phyloP scores from a whole-genome alignment of 1,140 invertebrate species.

The Pinna nobilis region DNA sequence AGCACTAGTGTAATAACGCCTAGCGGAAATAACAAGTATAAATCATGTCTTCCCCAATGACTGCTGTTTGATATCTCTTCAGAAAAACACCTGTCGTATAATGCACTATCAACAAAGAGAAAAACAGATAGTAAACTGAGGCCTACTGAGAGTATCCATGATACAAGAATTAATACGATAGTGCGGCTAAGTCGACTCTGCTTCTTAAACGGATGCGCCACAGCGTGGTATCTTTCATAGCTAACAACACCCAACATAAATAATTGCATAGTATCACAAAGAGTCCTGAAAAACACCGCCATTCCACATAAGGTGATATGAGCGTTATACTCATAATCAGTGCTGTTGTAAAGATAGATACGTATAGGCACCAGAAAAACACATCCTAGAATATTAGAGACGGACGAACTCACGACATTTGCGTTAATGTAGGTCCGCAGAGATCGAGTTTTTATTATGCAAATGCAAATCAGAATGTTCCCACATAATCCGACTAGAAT shows the following conservation, averaged over 20 bases:
- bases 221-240: slow-evolving; percentile 42
- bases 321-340: background rate
- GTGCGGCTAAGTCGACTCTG: slow-evolving; percentile 20
- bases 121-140: slow-evolving; percentile 15
- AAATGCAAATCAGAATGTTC: slow-evolving; percentile 16
- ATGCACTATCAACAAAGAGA: slow-evolving; percentile 29
- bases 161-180: background rate
- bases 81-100: slow-evolving; percentile 11
- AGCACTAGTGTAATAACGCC: slow-evolving; percentile 29
- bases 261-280: slow-evolving; percentile 33
- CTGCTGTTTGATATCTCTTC: background rate
- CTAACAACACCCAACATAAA: slow-evolving; percentile 33
- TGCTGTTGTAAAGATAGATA: slow-evolving; percentile 16
- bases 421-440: slow-evolving; percentile 30
- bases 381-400: slow-evolving; percentile 23
- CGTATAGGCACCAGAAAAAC: slow-evolving; percentile 17
- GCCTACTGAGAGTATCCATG: slow-evolving; percentile 24
- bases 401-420: slow-evolving; percentile 7
- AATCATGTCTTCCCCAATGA: slow-evolving; percentile 37
- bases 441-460: slow-evolving; percentile 13
- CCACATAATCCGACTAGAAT: slow-evolving; percentile 12
- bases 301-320: slow-evolving; percentile 4
- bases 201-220: slow-evolving; percentile 36
- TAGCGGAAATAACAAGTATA: slow-evolving; percentile 47
- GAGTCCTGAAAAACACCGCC: slow-evolving; percentile 23